Evolutionary conservation across 2,797 vertebrate species (phyloP).

Genomic region (Poecilia gillii): DNA sequence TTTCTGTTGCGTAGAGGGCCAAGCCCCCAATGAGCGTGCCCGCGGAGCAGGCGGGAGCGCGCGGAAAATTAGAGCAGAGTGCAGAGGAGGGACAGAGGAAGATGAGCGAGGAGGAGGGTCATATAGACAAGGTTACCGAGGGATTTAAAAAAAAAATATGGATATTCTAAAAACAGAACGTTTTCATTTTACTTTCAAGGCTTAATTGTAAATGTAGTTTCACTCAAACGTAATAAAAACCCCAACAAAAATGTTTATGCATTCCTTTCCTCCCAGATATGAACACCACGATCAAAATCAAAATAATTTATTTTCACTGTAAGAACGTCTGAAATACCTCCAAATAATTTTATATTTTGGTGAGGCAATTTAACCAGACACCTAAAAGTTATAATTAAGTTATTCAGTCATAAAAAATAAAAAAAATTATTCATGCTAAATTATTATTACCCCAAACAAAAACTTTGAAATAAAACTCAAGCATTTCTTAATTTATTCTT

Average conservation of each 20-base stretch:
- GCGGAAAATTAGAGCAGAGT: constrained; percentile 71
- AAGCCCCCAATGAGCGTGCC: constrained; percentile 69
- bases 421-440: not conserved
- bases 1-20: constrained; percentile 71
- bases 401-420: too few species aligned
- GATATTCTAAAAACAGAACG: too few species aligned
- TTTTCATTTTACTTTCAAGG: not conserved
- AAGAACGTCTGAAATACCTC: not conserved
- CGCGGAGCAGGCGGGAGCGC: constrained; percentile 51
- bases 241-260: not conserved
- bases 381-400: not conserved
- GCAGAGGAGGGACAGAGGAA: constrained; percentile 49
- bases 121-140: constrained; percentile 33
- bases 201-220: not conserved
- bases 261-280: not conserved
- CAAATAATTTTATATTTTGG: not conserved
- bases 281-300: not conserved
- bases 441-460: not conserved
- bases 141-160: not conserved
- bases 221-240: not conserved
- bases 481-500: not conserved
- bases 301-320: not conserved
- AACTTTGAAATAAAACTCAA: not conserved
- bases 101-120: constrained; percentile 22
- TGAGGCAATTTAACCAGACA: not conserved